A percentile compares a stretch with the other conserved stretches of the same genome.
Evolutionary conservation across 2,113 vertebrate species (phyloP).

Genomic region (Carassius gibelio): DNA sequence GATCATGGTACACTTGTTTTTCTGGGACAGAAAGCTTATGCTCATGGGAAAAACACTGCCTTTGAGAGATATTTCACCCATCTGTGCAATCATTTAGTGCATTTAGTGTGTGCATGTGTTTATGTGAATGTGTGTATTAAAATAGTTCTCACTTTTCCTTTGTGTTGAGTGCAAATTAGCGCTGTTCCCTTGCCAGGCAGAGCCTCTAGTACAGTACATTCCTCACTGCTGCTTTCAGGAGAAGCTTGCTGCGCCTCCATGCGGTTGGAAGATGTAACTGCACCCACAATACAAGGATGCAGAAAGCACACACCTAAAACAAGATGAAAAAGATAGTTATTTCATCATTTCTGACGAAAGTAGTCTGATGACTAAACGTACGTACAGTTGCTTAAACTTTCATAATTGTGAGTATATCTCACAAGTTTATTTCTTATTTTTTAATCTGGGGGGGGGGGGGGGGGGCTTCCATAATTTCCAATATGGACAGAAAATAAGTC

Average conservation of each 20-base stretch:
- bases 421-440: constrained; percentile 5
- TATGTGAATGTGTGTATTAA: background rate
- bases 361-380: background rate
- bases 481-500: too few relatives aligned
- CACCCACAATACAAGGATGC: constrained; percentile 81
- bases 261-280: constrained; percentile 84
- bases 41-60: constrained; percentile 20
- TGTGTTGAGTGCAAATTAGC: constrained; percentile 83
- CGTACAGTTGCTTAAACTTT: background rate
- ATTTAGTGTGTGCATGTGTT: background rate
- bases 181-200: constrained; percentile 82
- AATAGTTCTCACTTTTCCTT: constrained; percentile 79
- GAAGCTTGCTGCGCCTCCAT: constrained; percentile 88
- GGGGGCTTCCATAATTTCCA: too few relatives aligned
- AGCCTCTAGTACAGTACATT: constrained; percentile 87
- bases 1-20: constrained; percentile 24
- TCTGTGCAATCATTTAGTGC: background rate
- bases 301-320: constrained; percentile 69
- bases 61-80: constrained; percentile 3
- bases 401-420: background rate
- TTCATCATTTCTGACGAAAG: background rate
- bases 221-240: constrained; percentile 83
- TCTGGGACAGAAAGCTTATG: constrained; percentile 36
- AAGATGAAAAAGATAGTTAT: background rate
- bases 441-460: background rate